Base-by-base conservation (phyloP, 1,140 invertebrate species). In the Daktulosphaira vitifoliae region DNA sequence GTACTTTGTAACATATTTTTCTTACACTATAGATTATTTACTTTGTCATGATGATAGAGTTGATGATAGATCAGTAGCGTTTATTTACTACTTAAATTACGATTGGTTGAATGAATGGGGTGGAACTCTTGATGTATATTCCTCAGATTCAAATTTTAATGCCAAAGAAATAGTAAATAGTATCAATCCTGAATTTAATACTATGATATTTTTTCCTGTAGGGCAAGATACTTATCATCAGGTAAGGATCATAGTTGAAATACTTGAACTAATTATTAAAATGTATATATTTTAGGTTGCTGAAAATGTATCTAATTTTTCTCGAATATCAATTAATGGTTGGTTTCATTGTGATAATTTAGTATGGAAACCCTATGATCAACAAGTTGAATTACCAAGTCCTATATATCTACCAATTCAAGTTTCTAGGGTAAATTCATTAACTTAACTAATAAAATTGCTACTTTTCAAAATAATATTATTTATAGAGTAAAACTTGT, bases 21-120 rank as follows among this genome's bases (percentile, higher is more conserved):
- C n/a, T n/a, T n/a, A n/a, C n/a, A n/a, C n/a, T n/a, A n/a, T 67
- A 71, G 71, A 71, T 70, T 65, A 66, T 42, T 51, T 71, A 25
- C 66, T 71, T 13, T 71, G 71, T 59, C 71, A 71, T 46, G 71
- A 71, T 65, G 71, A 71, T 50, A 68, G 68, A 52, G 68, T 66
- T 42, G 67, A 69, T 22, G 69, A 71, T 53, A 52, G 71, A 11
- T 66, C 59, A 44, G 62, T 71, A 11, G 71, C 71, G 20, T 71
- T 70, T 46, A 67, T 71, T 52, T 70, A 65, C 16, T 71, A 71
- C 49, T 65, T 71, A 25, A 68, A 68, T 49, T 65, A 67, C 16
- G 54, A 52, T 50, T 66, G 67, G 42, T 26, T 66, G 8, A 42
- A 29, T 2, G 52, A 62, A 49, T 68, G 65, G 50, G 69, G 68